Percentiles rank a stretch among this genome's conserved stretches.
These are phyloP conservation scores for Marmota monax DNA, from an alignment of 2,113 vertebrate species.

Conservation along the genomic window DNA sequence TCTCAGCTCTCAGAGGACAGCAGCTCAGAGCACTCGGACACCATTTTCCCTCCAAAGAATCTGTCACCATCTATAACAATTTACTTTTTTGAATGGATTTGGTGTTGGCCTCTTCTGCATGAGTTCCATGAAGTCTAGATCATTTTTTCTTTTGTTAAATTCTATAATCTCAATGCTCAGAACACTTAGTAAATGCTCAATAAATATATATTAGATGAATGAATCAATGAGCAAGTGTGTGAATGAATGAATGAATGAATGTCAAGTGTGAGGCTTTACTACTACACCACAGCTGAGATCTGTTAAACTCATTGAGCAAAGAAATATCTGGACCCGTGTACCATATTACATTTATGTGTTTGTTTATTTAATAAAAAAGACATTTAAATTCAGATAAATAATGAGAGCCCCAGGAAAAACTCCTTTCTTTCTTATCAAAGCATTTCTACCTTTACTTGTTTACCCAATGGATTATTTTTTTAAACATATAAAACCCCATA, in stretches of 20 bases:
- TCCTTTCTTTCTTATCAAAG: background rate
- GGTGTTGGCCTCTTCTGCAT: background rate
- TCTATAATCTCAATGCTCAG: background rate
- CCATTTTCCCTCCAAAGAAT: background rate
- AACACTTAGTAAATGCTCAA: background rate
- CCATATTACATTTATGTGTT: background rate
- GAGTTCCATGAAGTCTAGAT: background rate
- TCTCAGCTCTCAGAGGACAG: background rate
- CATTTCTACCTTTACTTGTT: background rate
- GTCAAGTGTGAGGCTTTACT: background rate
- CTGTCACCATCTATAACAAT: background rate
- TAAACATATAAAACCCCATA: background rate
- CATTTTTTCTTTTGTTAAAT: background rate
- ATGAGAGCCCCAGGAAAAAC: background rate
- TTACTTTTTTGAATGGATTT: background rate
- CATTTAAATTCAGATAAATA: slow-evolving; percentile 11
- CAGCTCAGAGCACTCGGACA: background rate
- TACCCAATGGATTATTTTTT: background rate
- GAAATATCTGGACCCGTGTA: background rate
- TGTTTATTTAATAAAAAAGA: background rate
- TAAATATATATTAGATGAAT: background rate
- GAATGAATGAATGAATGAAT: background rate
- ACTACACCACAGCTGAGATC: background rate
- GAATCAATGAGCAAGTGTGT: background rate
- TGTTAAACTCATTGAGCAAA: background rate